These are phyloP conservation scores for Mastomys coucha DNA, from an alignment of 2,113 vertebrate species.

Conservation along the genomic window DNA sequence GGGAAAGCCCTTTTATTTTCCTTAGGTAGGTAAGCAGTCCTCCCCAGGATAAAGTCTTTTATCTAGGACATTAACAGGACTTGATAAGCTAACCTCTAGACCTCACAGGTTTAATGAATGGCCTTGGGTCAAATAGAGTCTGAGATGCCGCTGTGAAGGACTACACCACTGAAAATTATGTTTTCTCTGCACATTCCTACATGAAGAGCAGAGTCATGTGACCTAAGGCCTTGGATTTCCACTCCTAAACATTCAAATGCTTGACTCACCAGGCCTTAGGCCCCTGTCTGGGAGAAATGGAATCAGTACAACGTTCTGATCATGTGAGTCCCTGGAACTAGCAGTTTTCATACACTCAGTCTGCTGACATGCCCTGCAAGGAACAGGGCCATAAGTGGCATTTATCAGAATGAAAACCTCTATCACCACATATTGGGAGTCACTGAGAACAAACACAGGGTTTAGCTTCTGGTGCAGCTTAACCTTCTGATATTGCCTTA, in stretches of 20 bases:
- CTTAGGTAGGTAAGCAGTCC: background rate
- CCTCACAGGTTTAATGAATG: background rate
- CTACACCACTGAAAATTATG: accelerated
- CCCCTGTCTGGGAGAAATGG: background rate
- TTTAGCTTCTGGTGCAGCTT: background rate
- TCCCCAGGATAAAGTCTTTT: background rate
- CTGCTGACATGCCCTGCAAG: background rate
- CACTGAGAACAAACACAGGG: background rate
- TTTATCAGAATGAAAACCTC: background rate
- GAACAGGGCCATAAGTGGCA: background rate
- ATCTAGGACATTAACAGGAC: background rate
- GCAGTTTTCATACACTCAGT: background rate
- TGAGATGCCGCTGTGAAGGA: background rate
- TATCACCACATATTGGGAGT: background rate
- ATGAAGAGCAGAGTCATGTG: background rate
- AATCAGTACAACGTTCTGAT: background rate
- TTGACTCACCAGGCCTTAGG: background rate
- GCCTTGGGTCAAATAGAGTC: background rate
- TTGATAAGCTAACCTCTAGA: background rate
- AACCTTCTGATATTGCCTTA: background rate
- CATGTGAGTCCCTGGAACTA: accelerated
- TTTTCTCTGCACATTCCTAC: background rate
- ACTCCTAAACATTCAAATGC: background rate
- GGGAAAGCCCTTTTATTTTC: background rate
- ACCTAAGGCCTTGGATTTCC: background rate